phyloP scores from a whole-genome alignment of 2,113 vertebrate species.

The Phrynocephalus versicolor region DNA sequence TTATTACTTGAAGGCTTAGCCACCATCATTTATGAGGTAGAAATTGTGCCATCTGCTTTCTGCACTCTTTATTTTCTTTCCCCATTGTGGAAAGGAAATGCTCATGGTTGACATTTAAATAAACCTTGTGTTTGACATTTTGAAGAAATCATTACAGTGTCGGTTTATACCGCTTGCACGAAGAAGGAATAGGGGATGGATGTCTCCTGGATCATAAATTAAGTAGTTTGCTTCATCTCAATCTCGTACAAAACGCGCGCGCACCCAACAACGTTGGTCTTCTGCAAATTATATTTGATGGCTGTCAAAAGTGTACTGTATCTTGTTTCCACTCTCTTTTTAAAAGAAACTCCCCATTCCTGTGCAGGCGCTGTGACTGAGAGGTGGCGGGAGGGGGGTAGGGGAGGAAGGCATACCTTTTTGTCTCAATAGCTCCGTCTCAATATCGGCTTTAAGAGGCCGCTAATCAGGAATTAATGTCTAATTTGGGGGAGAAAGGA shows the following conservation, averaged over 20 bases:
- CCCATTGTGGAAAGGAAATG: slow-evolving; percentile 64
- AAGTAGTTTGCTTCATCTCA: background rate
- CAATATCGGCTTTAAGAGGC: slow-evolving; percentile 22
- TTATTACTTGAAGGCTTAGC: slow-evolving; percentile 65
- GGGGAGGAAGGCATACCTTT: background rate
- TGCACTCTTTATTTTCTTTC: slow-evolving; percentile 53
- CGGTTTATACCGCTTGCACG: background rate
- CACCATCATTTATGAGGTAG: slow-evolving; percentile 60
- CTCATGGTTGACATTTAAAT: slow-evolving; percentile 43
- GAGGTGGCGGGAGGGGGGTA: no score
- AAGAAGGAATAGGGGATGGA: background rate
- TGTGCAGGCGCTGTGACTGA: background rate
- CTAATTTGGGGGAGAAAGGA: background rate
- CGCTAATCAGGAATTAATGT: background rate
- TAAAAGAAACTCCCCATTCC: background rate
- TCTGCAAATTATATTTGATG: background rate
- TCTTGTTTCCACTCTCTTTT: background rate
- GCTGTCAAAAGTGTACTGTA: background rate
- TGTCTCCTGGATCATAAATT: background rate
- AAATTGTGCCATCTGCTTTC: slow-evolving; percentile 71
- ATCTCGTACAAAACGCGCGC: no score
- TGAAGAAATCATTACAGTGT: background rate
- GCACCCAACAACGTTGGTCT: background rate
- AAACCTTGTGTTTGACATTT: slow-evolving; percentile 36
- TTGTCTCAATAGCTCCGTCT: slow-evolving; percentile 15